Conservation (phyloP, 2,797 vertebrate species). For the Chelonia mydas region DNA sequence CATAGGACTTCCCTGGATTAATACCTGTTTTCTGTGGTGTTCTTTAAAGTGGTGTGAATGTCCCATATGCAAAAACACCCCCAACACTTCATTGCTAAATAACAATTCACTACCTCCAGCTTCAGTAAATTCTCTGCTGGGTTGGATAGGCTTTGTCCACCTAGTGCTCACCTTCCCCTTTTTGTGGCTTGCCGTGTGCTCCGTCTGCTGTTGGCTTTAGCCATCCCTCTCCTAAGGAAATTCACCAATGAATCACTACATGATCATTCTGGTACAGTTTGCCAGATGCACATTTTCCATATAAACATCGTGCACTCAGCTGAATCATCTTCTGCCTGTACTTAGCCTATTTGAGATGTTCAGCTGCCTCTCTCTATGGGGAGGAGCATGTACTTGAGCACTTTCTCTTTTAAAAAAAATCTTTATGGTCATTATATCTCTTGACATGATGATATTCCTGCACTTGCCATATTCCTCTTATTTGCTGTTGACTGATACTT, state of each 20-base stretch:
- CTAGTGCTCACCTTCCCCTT: not conserved
- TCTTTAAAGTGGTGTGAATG: not conserved
- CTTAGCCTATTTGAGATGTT: not conserved
- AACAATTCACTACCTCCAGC: not conserved
- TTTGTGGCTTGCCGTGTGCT: not conserved
- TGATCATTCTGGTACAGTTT: not conserved
- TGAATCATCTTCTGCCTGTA: not conserved
- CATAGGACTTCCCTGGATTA: too few relatives aligned
- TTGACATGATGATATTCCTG: not conserved
- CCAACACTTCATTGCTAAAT: not conserved
- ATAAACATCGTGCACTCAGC: not conserved
- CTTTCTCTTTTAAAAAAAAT: not conserved
- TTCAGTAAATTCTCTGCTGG: not conserved
- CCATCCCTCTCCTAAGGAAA: not conserved
- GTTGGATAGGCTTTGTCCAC: not conserved
- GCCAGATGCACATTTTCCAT: not conserved
- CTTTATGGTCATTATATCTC: not conserved
- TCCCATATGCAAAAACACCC: not conserved
- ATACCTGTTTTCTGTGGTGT: too few relatives aligned
- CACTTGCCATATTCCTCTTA: not conserved
- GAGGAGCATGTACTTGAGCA: not conserved
- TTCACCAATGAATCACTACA: not conserved
- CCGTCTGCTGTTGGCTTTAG: not conserved
- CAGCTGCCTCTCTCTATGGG: not conserved
- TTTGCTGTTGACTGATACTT: not conserved